These are phyloP conservation scores for Euzophera pinguis DNA, from an alignment of 2,888 invertebrate genomes.

Conservation along the genomic window DNA sequence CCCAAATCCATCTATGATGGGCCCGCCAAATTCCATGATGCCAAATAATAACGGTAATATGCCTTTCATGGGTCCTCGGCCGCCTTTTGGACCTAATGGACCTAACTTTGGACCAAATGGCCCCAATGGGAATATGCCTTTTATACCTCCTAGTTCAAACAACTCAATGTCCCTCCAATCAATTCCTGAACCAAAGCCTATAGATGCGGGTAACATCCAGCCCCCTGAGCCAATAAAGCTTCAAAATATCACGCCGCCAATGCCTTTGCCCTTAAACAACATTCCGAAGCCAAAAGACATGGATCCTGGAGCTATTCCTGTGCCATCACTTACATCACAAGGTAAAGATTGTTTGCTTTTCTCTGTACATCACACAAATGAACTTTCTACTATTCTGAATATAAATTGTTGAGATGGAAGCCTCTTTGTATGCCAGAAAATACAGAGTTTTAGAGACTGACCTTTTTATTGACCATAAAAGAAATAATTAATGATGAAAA, in stretches of 20 bases:
- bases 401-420: background rate
- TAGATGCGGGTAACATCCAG: conserved; percentile 38
- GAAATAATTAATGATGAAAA: too few species aligned
- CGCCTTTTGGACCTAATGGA: conserved; percentile 61
- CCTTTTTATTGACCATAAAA: too few species aligned
- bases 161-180: conserved; percentile 29
- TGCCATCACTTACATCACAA: conserved; percentile 53
- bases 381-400: background rate
- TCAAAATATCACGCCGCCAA: conserved; percentile 81
- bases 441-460: too few species aligned
- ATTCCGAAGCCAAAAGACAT: conserved; percentile 82
- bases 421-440: background rate
- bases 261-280: conserved; percentile 79
- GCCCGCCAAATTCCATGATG: conserved; percentile 51
- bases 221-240: conserved; percentile 73
- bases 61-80: conserved; percentile 60
- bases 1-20: conserved; percentile 37
- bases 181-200: conserved; percentile 38
- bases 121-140: conserved; percentile 43
- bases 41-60: conserved; percentile 45
- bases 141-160: conserved; percentile 45
- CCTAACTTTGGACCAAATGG: conserved; percentile 47
- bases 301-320: conserved; percentile 79
- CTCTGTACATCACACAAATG: background rate
- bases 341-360: conserved; percentile 38